These are phyloP conservation scores for Piprites chloris DNA, from an alignment of 2,113 vertebrate genomes.

Conservation along the genomic window DNA sequence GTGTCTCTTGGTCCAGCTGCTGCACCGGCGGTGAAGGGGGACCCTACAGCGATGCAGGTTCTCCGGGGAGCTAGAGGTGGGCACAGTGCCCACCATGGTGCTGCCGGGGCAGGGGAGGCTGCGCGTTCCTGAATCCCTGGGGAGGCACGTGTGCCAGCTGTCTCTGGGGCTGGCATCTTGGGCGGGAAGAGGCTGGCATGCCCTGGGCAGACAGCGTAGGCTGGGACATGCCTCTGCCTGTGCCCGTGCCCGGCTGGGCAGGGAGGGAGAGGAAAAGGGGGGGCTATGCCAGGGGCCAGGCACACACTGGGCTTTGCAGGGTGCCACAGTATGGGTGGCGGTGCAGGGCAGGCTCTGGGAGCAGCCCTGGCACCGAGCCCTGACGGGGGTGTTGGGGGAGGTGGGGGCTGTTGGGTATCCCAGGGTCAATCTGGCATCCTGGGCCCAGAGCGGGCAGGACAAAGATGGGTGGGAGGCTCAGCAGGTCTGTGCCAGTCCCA, in stretches of 20 bases:
- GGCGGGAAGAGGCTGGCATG: neutral
- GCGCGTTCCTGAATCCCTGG: neutral
- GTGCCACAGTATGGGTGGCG: neutral
- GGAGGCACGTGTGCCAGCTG: neutral
- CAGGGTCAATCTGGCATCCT: accelerated
- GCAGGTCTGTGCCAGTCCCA: neutral
- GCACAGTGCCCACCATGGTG: neutral
- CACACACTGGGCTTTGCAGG: neutral
- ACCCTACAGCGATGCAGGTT: neutral
- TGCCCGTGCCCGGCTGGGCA: neutral
- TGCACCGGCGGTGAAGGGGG: accelerated
- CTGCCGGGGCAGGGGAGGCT: neutral
- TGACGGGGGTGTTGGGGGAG: neutral
- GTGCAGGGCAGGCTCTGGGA: neutral
- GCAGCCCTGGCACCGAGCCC: neutral
- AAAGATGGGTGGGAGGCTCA: neutral
- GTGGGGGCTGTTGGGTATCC: neutral
- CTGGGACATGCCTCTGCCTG: slow-evolving; percentile 9
- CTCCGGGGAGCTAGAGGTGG: neutral
- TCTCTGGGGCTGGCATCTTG: slow-evolving; percentile 6
- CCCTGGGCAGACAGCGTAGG: slow-evolving; percentile 1
- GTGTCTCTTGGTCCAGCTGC: neutral
- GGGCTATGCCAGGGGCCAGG: neutral
- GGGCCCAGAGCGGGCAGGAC: accelerated
- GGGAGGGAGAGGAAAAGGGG: neutral